Conservation (phyloP, 2,113 vertebrate genomes). For the Ariopsis seemanni region DNA sequence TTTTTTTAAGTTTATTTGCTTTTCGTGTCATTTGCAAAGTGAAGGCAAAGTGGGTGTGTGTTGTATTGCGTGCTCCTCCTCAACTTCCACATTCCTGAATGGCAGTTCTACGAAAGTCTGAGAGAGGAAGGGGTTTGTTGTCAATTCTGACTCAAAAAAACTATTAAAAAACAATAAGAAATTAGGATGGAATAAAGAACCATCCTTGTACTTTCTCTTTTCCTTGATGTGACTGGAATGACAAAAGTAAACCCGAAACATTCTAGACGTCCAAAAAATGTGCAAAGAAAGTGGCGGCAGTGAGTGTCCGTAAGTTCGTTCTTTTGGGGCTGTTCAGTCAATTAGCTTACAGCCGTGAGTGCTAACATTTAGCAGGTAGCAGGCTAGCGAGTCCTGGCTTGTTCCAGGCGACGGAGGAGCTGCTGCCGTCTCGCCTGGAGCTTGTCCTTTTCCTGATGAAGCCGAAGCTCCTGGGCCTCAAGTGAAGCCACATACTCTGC, state of each 20-base stretch:
- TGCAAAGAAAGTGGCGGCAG: slow-evolving; percentile 84
- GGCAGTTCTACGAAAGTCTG: slow-evolving; percentile 38
- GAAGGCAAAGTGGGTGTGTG: slow-evolving; percentile 39
- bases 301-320: slow-evolving; percentile 66
- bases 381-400: slow-evolving; percentile 95
- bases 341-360: slow-evolving; percentile 30
- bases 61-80: slow-evolving; percentile 39
- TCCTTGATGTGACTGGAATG: slow-evolving; percentile 82
- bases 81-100: slow-evolving; percentile 24
- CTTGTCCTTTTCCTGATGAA: slow-evolving; percentile 89
- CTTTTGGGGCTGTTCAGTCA: slow-evolving; percentile 6
- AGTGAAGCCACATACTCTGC: slow-evolving; percentile 90
- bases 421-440: slow-evolving; percentile 85
- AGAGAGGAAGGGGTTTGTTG: slow-evolving; percentile 45
- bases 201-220: slow-evolving; percentile 53
- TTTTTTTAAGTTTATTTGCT: slow-evolving; percentile 30
- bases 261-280: slow-evolving; percentile 97
- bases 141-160: background rate
- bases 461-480: slow-evolving; percentile 84
- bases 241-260: slow-evolving; percentile 92
- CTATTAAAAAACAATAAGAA: background rate
- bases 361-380: slow-evolving; percentile 71
- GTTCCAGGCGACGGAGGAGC: slow-evolving; percentile 88
- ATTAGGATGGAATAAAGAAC: background rate
- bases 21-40: slow-evolving; percentile 48